Conservation (phyloP, 2,888 invertebrate species). For the Prosopocoilus inquinatus region DNA sequence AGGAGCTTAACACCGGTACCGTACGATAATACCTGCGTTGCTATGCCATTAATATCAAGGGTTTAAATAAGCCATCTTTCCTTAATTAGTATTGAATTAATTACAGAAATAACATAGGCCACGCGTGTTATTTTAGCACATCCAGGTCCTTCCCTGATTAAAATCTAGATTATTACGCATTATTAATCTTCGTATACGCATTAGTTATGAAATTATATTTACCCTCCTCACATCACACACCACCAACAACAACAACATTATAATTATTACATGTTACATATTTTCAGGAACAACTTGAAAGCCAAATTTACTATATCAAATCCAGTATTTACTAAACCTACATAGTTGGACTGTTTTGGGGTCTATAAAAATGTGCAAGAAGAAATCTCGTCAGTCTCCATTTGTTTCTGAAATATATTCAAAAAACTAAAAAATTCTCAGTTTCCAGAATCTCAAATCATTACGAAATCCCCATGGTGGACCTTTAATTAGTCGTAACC, state of each 20-base stretch:
- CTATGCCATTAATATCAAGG: conserved; percentile 1
- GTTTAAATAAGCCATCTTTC: conserved; percentile 1
- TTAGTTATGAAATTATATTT: conserved; percentile 1
- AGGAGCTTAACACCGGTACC: conserved; percentile 1
- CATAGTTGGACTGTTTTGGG: too few relatives aligned
- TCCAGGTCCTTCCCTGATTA: neutral
- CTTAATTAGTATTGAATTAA: conserved; percentile 1
- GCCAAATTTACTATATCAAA: too few relatives aligned
- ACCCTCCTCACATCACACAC: neutral
- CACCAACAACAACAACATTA: neutral
- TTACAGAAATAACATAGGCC: neutral
- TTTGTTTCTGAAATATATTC: too few relatives aligned
- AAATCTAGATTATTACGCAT: neutral
- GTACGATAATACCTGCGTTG: conserved; percentile 1
- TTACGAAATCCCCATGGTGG: too few relatives aligned
- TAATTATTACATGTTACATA: neutral
- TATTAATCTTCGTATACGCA: neutral
- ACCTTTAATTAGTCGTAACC: too few relatives aligned
- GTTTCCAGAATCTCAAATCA: too few relatives aligned
- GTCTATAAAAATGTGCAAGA: too few relatives aligned
- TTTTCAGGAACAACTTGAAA: too few relatives aligned
- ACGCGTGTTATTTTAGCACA: neutral
- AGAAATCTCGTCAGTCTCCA: too few relatives aligned
- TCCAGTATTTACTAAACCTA: too few relatives aligned
- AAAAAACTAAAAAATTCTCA: too few relatives aligned